Evolutionary conservation across 2,113 vertebrate species (phyloP).

Genomic region (Laticauda laticaudata): DNA sequence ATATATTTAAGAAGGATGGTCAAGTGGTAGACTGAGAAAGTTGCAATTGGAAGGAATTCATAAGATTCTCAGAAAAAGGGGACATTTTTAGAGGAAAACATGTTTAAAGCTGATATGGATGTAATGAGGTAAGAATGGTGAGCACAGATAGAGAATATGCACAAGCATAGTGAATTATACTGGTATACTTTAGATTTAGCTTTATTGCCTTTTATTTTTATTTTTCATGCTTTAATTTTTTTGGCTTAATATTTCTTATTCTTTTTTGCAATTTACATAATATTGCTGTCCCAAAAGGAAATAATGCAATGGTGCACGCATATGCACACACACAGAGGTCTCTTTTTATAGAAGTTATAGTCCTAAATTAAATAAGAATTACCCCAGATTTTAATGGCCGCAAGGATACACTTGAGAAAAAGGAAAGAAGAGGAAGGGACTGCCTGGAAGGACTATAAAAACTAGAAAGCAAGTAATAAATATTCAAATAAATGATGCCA

Average conservation of each 20-base stretch:
- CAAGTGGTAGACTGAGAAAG: neutral
- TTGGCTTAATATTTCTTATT: neutral
- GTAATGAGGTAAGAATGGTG: neutral
- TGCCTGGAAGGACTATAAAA: neutral
- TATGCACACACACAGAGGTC: too few species aligned
- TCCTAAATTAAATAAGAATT: neutral
- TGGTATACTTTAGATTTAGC: neutral
- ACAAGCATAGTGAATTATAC: neutral
- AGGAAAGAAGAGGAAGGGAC: neutral
- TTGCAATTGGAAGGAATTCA: neutral
- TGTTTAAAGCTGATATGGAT: neutral
- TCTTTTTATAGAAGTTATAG: neutral
- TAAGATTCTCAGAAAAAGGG: neutral
- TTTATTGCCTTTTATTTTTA: neutral
- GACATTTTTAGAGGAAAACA: neutral
- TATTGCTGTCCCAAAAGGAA: neutral
- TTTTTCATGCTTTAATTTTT: neutral
- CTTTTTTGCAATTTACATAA: neutral
- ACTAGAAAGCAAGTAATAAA: neutral
- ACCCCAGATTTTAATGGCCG: neutral
- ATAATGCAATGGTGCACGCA: neutral
- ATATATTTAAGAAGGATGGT: neutral
- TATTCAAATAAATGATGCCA: neutral
- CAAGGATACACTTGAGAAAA: neutral
- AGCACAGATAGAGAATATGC: neutral